A percentile compares a stretch with the other conserved stretches of the same genome.
These are phyloP conservation scores for Cuniculus paca DNA, from an alignment of 2,797 vertebrate species.

Conservation along the genomic window DNA sequence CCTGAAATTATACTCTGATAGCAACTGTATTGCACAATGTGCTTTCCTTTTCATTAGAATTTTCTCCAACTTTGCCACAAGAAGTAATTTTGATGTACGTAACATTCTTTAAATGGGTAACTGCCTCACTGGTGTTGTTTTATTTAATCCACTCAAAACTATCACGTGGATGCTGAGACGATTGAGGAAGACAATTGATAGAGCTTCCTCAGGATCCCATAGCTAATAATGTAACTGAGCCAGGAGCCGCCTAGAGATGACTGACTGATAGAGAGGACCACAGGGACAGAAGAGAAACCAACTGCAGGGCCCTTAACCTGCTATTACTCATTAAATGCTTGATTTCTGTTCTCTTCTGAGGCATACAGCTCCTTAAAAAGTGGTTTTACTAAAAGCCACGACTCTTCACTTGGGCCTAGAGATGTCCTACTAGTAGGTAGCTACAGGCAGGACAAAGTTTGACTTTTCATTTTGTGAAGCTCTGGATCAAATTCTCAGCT, in stretches of 20 bases:
- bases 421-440: too few relatives aligned
- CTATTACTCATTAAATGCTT: too few relatives aligned
- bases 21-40: background rate
- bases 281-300: too few relatives aligned
- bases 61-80: constrained; percentile 19
- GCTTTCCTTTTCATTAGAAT: constrained; percentile 18
- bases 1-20: background rate
- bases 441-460: too few relatives aligned
- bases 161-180: background rate
- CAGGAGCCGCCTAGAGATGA: background rate
- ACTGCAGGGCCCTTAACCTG: too few relatives aligned
- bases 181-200: background rate
- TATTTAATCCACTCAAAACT: background rate
- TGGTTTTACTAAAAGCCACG: too few relatives aligned
- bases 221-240: background rate
- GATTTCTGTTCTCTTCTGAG: too few relatives aligned
- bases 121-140: constrained; percentile 15
- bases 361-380: too few relatives aligned
- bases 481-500: too few relatives aligned
- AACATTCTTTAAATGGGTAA: background rate
- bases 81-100: background rate
- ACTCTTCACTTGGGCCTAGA: too few relatives aligned
- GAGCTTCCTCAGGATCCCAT: background rate
- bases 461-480: too few relatives aligned
- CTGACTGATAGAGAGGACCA: too few relatives aligned